Evolutionary conservation across 2,113 vertebrate species (phyloP).

Genomic region (Melanerpes aurifrons): DNA sequence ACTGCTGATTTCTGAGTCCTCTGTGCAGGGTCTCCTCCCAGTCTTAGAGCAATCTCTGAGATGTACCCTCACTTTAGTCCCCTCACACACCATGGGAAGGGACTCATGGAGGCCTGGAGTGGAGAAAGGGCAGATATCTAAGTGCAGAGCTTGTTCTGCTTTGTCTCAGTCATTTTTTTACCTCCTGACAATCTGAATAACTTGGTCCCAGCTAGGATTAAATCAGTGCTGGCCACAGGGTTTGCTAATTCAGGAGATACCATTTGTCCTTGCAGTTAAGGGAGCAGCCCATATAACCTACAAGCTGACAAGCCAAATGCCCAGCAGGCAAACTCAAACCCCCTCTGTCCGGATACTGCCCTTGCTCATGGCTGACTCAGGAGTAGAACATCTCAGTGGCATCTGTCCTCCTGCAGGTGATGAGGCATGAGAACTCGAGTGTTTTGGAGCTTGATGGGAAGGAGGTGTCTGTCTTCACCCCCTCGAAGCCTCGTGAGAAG

Average conservation of each 20-base stretch:
- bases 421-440: slow-evolving; percentile 92
- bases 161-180: background rate
- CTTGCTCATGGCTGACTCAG: background rate
- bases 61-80: background rate
- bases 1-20: background rate
- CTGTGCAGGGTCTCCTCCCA: background rate
- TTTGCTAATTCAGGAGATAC: background rate
- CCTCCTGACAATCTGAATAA: background rate
- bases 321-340: background rate
- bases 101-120: background rate
- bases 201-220: background rate
- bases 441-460: slow-evolving; percentile 93
- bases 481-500: slow-evolving; percentile 93
- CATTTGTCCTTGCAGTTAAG: background rate
- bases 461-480: slow-evolving; percentile 93
- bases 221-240: background rate
- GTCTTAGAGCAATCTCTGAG: background rate
- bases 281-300: background rate
- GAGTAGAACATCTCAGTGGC: background rate
- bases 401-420: slow-evolving; percentile 79
- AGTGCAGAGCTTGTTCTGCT: background rate
- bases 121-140: background rate
- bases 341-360: background rate
- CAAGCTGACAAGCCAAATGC: background rate
- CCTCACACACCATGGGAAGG: background rate